Base-by-base conservation (phyloP, 2,888 invertebrate species). In the Harpagoxenus sublaevis region DNA sequence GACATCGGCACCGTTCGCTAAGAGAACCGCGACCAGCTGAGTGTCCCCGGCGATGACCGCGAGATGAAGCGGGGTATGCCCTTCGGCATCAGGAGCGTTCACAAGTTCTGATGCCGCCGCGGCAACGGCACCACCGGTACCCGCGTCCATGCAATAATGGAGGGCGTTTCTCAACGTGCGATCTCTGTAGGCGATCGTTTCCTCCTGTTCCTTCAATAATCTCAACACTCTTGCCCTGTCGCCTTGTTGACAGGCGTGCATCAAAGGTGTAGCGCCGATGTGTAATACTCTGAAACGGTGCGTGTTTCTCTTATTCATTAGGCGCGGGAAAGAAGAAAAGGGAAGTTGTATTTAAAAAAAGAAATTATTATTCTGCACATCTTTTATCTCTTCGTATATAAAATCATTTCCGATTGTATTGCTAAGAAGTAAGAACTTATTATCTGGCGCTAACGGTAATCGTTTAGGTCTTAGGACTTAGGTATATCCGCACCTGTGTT, bases 11-110 rank as follows among this genome's bases (percentile, higher is more conserved):
- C 98, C 98, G 91, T 98, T 97, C 62, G 98, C 97, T 77, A 99
- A 96, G 83, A 99, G 96, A 85, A 98, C 97, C 92, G 98, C 98
- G 87, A 99, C 97, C 90, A 98, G 96, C 28, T 98, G 97, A 92
- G 97, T 97, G 95, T 98, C 98, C 74, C 99, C 99, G 89, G 98
- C 98, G 93, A 99, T 99, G 87, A 99, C 99, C 42, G 99, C 99
- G 92, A 99, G 96, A 95, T 99, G 99, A 79, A 99, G 96, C 12
- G 99, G 98, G 12, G 99, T 99, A 94, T 99, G 98, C 85, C 99
- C 99, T 95, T 99, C 99, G 91, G 98, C 98, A 95, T 99, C 99
- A 63, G 97, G 96, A 57, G 97, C 97, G 95, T 98, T 97, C 84
- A 99, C 96, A 89, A 99, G 96, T 91, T 97, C 97, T n/a, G 98